A percentile compares a stretch with the other conserved stretches of the same genome.
phyloP scores from a whole-genome alignment of 1,140 invertebrate genomes.

The Radopholus similis region DNA sequence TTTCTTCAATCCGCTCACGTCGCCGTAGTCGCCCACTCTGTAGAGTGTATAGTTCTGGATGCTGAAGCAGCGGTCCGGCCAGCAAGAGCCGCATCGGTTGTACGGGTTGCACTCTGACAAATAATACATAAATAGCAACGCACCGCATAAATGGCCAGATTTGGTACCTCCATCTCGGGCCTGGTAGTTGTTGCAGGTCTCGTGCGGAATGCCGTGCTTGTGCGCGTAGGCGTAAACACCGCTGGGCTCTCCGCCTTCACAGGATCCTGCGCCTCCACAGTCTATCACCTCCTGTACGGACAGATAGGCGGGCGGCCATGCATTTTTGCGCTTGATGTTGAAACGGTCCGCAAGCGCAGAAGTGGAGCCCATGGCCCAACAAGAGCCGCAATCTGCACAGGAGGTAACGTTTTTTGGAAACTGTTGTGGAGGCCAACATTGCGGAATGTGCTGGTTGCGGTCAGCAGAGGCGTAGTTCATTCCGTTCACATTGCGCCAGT shows the following conservation, averaged over 20 bases:
- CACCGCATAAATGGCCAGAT: slow-evolving; percentile 6
- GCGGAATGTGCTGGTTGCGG: slow-evolving; percentile 61
- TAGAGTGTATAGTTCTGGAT: slow-evolving; percentile 63
- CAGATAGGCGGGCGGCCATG: slow-evolving; percentile 64
- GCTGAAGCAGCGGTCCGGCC: slow-evolving; percentile 58
- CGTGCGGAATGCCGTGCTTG: slow-evolving; percentile 63
- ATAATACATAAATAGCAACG: background rate
- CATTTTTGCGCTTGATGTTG: slow-evolving; percentile 63
- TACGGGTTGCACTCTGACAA: slow-evolving; percentile 23
- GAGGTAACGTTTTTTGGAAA: background rate
- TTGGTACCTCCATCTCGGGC: slow-evolving; percentile 62
- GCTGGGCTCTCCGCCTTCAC: slow-evolving; percentile 62
- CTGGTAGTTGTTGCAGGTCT: slow-evolving; percentile 65
- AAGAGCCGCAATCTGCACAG: slow-evolving; percentile 64
- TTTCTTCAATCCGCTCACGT: slow-evolving; percentile 61
- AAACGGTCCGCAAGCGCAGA: slow-evolving; percentile 63
- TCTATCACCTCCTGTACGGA: slow-evolving; percentile 62
- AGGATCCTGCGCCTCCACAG: slow-evolving; percentile 62
- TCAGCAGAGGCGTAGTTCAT: slow-evolving; percentile 63
- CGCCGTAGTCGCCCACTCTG: slow-evolving; percentile 63
- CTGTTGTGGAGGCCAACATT: slow-evolving; percentile 40
- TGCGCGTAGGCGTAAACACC: slow-evolving; percentile 62
- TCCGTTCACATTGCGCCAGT: slow-evolving; percentile 64
- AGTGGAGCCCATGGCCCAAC: slow-evolving; percentile 62
- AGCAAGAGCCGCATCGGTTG: slow-evolving; percentile 64